Conservation (phyloP, 2,113 vertebrate genomes). For the Ascaphus truei region DNA sequence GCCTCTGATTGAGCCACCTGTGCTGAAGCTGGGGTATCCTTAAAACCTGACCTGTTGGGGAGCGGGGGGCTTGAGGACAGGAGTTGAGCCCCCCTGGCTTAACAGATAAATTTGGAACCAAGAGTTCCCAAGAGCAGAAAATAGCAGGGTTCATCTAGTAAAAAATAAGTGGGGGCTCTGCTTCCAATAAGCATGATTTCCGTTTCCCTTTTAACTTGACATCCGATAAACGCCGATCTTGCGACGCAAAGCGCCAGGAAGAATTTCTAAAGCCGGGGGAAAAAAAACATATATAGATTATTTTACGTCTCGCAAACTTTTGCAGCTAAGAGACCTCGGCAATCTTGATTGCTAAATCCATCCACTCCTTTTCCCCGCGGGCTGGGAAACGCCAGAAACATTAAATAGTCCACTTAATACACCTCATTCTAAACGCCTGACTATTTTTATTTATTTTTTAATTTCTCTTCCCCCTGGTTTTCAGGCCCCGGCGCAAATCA, state of each 20-base stretch:
- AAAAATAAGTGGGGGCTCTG: no score
- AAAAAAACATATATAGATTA: conserved; percentile 74
- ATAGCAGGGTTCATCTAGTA: no score
- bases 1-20: no score
- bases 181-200: no score
- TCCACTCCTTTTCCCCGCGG: conserved; percentile 74
- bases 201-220: no score
- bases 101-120: no score
- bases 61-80: no score
- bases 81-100: no score
- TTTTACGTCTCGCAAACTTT: conserved; percentile 86
- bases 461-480: conserved; percentile 75
- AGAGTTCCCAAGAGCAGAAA: no score
- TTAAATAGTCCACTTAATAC: conserved; percentile 96
- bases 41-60: no score
- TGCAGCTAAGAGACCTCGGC: conserved; percentile 77
- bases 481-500: conserved; percentile 88
- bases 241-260: conserved; percentile 77
- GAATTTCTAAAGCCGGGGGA: conserved; percentile 84
- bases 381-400: conserved; percentile 85
- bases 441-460: conserved; percentile 89
- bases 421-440: conserved; percentile 86
- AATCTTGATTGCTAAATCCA: conserved; percentile 83
- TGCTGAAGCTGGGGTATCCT: no score
- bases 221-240: conserved; percentile 86